phyloP scores from a whole-genome alignment of 1,140 invertebrate genomes.

The Atopsyche davidsoni region DNA sequence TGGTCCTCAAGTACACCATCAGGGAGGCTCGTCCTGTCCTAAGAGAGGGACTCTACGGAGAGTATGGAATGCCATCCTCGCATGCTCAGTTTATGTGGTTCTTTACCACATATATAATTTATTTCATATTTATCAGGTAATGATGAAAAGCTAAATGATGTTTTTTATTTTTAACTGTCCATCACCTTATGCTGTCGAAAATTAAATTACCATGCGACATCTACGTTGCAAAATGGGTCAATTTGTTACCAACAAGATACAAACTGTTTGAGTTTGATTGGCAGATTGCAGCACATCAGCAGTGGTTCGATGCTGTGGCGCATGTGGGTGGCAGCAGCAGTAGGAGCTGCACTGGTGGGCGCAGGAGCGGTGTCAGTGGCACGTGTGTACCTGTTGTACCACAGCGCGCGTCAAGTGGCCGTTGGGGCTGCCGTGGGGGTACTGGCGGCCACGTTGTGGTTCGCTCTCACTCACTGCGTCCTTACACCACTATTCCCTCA shows the following conservation, averaged over 20 bases:
- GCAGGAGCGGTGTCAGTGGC: slow-evolving; percentile 61
- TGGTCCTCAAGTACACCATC: slow-evolving; percentile 76
- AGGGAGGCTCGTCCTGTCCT: slow-evolving; percentile 70
- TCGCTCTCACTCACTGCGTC: slow-evolving; percentile 68
- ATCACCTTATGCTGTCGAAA: not conserved
- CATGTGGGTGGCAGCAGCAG: slow-evolving; percentile 64
- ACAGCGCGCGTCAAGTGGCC: slow-evolving; percentile 76
- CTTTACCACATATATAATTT: slow-evolving; percentile 77
- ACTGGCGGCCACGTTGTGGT: slow-evolving; percentile 68
- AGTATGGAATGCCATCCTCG: slow-evolving; percentile 92
- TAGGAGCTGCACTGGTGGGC: slow-evolving; percentile 53
- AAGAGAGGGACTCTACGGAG: slow-evolving; percentile 63
- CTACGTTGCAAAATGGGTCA: not conserved
- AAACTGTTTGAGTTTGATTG: slow-evolving; percentile 31
- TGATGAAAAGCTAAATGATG: not conserved
- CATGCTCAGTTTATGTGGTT: slow-evolving; percentile 93
- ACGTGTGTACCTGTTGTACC: slow-evolving; percentile 81
- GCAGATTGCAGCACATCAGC: slow-evolving; percentile 73
- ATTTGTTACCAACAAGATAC: not conserved
- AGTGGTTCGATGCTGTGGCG: slow-evolving; percentile 69
- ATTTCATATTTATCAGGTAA: slow-evolving; percentile 84
- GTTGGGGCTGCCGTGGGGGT: slow-evolving; percentile 68
- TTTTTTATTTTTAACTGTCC: not conserved
- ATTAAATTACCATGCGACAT: slow-evolving; percentile 2
- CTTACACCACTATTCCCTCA: slow-evolving; percentile 82